Evolutionary conservation across 2,797 vertebrate species (phyloP).

Genomic region (Peromyscus attwateri): DNA sequence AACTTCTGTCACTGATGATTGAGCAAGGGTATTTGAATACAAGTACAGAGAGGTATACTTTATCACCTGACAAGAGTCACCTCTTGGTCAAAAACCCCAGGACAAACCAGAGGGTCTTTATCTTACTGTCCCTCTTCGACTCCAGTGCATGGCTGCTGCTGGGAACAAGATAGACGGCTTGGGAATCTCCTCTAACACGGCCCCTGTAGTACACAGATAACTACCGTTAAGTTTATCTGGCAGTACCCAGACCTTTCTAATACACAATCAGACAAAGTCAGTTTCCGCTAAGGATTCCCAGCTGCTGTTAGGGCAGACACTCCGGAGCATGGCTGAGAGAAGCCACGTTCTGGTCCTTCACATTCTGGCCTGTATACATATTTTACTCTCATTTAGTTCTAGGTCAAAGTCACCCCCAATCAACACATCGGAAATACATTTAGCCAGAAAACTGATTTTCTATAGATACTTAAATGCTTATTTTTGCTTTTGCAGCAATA

Average conservation of each 20-base stretch:
- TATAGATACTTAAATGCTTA: background rate
- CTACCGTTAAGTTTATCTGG: background rate
- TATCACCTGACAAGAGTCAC: background rate
- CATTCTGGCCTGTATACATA: background rate
- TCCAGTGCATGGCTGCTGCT: background rate
- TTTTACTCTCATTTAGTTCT: background rate
- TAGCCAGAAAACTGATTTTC: slow-evolving; percentile 2
- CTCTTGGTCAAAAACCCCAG: background rate
- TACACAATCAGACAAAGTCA: background rate
- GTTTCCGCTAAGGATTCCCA: background rate
- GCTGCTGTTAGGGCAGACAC: background rate
- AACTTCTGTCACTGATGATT: background rate
- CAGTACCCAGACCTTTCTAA: slow-evolving; percentile 31
- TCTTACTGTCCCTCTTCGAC: background rate
- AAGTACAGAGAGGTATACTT: background rate
- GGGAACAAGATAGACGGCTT: background rate
- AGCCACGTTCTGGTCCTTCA: background rate
- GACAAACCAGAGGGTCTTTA: background rate
- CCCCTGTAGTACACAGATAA: background rate
- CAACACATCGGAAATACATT: slow-evolving; percentile 2
- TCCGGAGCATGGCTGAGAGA: background rate
- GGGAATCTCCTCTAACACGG: background rate
- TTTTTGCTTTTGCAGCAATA: background rate
- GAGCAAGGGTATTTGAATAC: background rate
- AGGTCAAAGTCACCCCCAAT: background rate